These are phyloP conservation scores for Sciurus vulgaris DNA, from an alignment of 2,797 vertebrate species.

Conservation along the genomic window DNA sequence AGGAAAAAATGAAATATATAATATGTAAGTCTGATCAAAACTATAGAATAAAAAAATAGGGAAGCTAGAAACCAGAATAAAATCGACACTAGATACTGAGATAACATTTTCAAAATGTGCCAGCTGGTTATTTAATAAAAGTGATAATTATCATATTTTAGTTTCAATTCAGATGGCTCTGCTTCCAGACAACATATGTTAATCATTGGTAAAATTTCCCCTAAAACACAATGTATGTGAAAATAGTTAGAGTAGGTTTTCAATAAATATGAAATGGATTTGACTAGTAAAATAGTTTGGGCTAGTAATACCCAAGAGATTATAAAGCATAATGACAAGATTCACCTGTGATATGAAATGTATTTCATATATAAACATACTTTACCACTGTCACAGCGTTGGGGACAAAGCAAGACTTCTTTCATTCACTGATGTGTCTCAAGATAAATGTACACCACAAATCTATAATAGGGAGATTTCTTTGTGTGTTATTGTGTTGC, in stretches of 20 bases:
- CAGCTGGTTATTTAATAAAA: conserved; percentile 74
- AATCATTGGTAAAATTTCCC: conserved; percentile 28
- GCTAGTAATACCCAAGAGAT: not conserved
- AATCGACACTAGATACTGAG: conserved; percentile 52
- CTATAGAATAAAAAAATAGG: conserved; percentile 13
- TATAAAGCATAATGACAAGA: conserved; percentile 32
- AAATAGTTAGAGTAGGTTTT: conserved; percentile 53
- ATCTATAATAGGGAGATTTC: not conserved
- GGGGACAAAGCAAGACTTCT: not conserved
- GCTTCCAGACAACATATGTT: conserved; percentile 67
- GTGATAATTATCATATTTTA: conserved; percentile 74
- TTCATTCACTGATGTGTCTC: not conserved
- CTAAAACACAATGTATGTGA: conserved; percentile 61
- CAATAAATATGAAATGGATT: conserved; percentile 41
- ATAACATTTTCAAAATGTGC: conserved; percentile 67
- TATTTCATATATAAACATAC: not conserved
- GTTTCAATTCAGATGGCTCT: conserved; percentile 70
- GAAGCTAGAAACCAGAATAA: conserved; percentile 61
- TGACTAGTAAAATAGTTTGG: conserved; percentile 43
- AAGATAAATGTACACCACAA: conserved; percentile 40
- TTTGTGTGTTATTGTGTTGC: not conserved
- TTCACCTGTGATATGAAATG: conserved; percentile 29
- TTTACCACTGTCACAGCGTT: not conserved
- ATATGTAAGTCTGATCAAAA: not conserved
- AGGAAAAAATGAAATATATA: not conserved